Evolutionary conservation across 2,113 vertebrate genomes (phyloP).

Genomic region (Grallaria varia): DNA sequence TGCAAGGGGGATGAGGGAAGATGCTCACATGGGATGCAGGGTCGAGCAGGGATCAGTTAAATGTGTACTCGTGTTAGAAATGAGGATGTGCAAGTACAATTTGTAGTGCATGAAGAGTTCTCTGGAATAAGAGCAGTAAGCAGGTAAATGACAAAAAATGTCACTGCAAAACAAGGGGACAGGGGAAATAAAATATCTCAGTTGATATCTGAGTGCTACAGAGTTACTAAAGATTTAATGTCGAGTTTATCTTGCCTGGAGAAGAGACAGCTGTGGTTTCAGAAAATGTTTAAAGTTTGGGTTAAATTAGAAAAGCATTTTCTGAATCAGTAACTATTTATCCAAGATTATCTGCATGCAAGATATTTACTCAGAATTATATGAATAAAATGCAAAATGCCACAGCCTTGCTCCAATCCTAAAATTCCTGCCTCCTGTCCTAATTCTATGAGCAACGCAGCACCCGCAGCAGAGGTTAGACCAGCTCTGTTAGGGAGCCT

Average conservation of each 20-base stretch:
- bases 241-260: neutral
- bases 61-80: neutral
- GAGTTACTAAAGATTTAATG: neutral
- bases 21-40: neutral
- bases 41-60: neutral
- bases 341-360: neutral
- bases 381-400: neutral
- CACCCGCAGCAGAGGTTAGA: neutral
- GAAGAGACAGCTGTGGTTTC: neutral
- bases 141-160: neutral
- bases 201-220: neutral
- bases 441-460: neutral
- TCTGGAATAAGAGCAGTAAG: neutral
- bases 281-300: neutral
- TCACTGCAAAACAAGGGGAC: neutral
- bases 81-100: neutral
- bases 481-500: neutral
- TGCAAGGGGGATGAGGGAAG: neutral
- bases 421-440: neutral
- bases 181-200: neutral
- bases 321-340: neutral
- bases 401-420: neutral
- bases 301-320: neutral
- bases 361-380: neutral
- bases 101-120: neutral